Percentiles rank a stretch among this genome's conserved stretches.
phyloP scores from a whole-genome alignment of 2,113 vertebrate genomes.

The Oryzias melastigma region DNA sequence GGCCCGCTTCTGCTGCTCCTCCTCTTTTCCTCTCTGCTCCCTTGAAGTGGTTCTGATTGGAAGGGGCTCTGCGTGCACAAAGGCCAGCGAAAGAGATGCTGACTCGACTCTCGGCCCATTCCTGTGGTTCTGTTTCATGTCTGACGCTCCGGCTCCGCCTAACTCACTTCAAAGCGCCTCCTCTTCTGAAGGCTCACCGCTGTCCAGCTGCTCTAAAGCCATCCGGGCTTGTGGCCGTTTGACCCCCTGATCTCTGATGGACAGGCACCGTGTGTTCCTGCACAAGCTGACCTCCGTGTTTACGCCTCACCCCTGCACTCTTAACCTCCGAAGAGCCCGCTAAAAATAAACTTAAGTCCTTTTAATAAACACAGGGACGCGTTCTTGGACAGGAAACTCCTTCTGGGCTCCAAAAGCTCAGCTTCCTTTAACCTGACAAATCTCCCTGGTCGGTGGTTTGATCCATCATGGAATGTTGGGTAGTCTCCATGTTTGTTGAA shows the following conservation, averaged over 20 bases:
- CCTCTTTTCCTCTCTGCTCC: constrained; percentile 39
- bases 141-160: constrained; percentile 49
- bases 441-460: constrained; percentile 1
- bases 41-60: constrained; percentile 79
- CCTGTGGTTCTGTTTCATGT: constrained; percentile 78
- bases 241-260: constrained; percentile 60
- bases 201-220: constrained; percentile 68
- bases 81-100: constrained; percentile 59
- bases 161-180: constrained; percentile 54
- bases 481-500: constrained; percentile 2
- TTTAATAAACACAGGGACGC: constrained; percentile 13
- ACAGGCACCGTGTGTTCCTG: constrained; percentile 48
- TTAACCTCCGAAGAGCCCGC: constrained; percentile 23
- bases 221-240: constrained; percentile 52
- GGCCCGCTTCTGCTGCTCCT: constrained; percentile 32
- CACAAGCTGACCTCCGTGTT: constrained; percentile 51
- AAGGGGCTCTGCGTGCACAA: constrained; percentile 55
- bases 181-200: constrained; percentile 41
- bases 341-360: constrained; percentile 45
- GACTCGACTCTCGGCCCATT: constrained; percentile 75
- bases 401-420: too few relatives aligned
- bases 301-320: constrained; percentile 23
- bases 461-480: neutral
- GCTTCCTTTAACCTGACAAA: neutral
- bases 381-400: neutral